phyloP scores from a whole-genome alignment of 2,888 invertebrate species.

The Leuctra nigra region DNA sequence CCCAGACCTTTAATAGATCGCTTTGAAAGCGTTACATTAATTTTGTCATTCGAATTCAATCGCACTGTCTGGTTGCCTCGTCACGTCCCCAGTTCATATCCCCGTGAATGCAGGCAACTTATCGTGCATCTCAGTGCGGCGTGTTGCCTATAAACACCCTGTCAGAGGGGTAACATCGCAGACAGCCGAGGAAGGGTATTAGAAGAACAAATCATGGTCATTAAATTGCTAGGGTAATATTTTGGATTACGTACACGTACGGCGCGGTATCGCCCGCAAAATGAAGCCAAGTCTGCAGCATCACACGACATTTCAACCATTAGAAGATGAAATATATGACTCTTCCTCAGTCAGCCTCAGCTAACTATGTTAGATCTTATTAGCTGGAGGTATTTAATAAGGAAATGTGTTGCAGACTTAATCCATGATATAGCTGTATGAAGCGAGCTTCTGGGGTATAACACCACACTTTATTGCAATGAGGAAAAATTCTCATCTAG shows the following conservation, averaged over 20 bases:
- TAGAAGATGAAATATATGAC: slow-evolving; percentile 27
- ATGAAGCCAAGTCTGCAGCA: neutral
- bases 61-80: no score
- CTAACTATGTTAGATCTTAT: slow-evolving; percentile 37
- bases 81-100: no score
- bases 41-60: no score
- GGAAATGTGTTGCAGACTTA: slow-evolving; percentile 42
- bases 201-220: slow-evolving; percentile 10
- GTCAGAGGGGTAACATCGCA: neutral
- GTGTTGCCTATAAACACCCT: neutral
- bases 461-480: slow-evolving; percentile 40
- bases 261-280: slow-evolving; percentile 1
- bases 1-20: slow-evolving; percentile 3
- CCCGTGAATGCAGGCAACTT: no score
- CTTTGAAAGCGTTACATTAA: slow-evolving; percentile 3
- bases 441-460: slow-evolving; percentile 33
- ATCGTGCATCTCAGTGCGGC: neutral
- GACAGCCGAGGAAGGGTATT: neutral
- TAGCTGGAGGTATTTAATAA: slow-evolving; percentile 43
- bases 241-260: slow-evolving; percentile 10
- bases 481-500: slow-evolving; percentile 44
- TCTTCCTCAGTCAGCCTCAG: slow-evolving; percentile 26
- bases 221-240: slow-evolving; percentile 13
- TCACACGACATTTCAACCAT: slow-evolving; percentile 25
- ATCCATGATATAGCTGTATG: slow-evolving; percentile 29